Base-by-base conservation (phyloP, 1,140 invertebrate species). In the Heliothis virescens region DNA sequence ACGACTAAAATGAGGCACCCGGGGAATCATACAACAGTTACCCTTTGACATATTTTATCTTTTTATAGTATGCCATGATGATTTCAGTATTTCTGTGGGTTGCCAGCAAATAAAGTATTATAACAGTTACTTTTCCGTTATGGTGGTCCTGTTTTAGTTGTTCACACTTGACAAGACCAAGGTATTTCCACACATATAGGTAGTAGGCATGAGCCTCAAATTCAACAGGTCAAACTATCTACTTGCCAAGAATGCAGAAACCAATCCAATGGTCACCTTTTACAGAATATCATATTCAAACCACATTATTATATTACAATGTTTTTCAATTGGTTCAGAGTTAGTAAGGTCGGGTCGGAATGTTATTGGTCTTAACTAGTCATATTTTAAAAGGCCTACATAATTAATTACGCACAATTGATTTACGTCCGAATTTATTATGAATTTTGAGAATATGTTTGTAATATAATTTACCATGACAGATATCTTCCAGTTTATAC, bases 311-410 rank as follows among this genome's bases (percentile, higher is more conserved):
- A n/a, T 48, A 41, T 41, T 72, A 72, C 41, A 53, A 52, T 48
- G 13, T 65, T 53, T 76, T 26, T 65, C 48, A 65, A 65, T 65
- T 76, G n/a, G 13, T 76, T 76, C 63, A 29, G 29, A 18, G 21
- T 77, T 69, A 52, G 50, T 57, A 48, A 55, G 52, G 63, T 67
- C 53, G 29, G 50, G 26, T 69, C 63, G 29, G 48, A 48, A 59
- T 72, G 13, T 69, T 84, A 88, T 92, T 90, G 92, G 91, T 91
- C 90, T 92, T 92, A 83, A 85, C 92, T 94, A 94, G 92, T 94
- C 92, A 94, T 91, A 86, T 86, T 91, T 88, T 86, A 85, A 83
- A 90, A 92, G 91, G 91, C 92, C 91, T 94, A 92, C 80, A 80
- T 79, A 79, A 60, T 65, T 80, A 65, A 84, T 87, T 86, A 87